Conservation (phyloP, 2,113 vertebrate species). For the Aphyosemion australe region DNA sequence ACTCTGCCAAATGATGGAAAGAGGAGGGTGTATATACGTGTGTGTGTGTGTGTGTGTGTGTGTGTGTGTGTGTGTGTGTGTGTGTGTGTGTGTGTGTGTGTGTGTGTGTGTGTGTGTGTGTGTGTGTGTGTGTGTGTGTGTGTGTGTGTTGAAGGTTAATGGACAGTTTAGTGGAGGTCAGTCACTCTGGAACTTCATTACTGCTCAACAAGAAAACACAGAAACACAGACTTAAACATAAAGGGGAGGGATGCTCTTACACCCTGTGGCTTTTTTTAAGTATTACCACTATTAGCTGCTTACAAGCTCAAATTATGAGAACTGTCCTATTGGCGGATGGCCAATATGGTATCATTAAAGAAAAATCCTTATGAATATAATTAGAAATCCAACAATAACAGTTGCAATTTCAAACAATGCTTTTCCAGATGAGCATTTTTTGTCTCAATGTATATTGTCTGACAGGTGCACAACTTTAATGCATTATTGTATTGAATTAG, state of each 20-base stretch:
- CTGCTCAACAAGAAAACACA: conserved; percentile 18
- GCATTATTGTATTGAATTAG: too few species aligned
- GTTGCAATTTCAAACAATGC: too few species aligned
- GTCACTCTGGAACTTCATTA: conserved; percentile 42
- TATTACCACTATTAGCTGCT: neutral
- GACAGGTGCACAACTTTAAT: too few species aligned
- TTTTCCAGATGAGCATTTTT: too few species aligned
- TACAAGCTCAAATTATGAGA: neutral
- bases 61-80: too few species aligned
- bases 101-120: conserved; percentile 5
- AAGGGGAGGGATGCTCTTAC: neutral
- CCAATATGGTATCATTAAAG: too few species aligned
- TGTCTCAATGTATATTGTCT: too few species aligned
- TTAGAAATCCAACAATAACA: too few species aligned
- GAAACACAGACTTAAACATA: neutral
- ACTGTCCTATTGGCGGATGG: too few species aligned
- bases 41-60: neutral
- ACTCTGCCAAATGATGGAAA: conserved; percentile 41
- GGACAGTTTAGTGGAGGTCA: conserved; percentile 64
- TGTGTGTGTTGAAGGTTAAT: conserved; percentile 61
- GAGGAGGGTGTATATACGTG: neutral
- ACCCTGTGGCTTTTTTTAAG: neutral
- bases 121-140: too few species aligned
- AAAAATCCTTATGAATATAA: too few species aligned
- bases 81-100: conserved; percentile 2